These are phyloP conservation scores for Poeciliopsis paucimaculata DNA, from an alignment of 2,797 vertebrate species.

Conservation along the genomic window DNA sequence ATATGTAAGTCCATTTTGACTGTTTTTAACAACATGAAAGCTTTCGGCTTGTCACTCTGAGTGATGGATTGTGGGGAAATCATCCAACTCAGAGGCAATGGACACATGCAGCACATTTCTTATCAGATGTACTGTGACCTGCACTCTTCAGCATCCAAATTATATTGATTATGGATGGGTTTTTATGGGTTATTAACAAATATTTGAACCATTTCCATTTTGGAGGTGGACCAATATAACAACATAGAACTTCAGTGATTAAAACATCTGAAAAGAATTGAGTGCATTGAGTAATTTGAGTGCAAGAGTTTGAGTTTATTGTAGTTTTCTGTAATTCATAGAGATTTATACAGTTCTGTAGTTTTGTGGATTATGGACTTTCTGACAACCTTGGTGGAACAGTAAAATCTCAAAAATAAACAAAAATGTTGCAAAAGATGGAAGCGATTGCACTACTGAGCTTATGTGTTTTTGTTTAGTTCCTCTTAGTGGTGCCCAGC, in stretches of 20 bases:
- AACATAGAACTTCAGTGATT: background rate
- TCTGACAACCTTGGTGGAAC: too few relatives aligned
- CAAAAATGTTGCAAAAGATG: too few relatives aligned
- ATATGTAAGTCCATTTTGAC: background rate
- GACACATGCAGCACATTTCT: background rate
- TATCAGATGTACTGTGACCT: background rate
- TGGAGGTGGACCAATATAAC: too few relatives aligned
- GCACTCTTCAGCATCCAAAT: background rate
- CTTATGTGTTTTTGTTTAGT: background rate
- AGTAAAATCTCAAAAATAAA: too few relatives aligned
- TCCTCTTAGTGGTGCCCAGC: background rate
- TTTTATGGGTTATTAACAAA: background rate
- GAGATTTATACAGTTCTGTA: background rate
- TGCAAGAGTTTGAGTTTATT: background rate
- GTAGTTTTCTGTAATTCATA: background rate
- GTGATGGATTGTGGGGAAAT: background rate
- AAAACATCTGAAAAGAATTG: background rate
- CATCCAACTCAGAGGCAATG: background rate
- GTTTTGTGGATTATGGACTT: too few relatives aligned
- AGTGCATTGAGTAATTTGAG: background rate
- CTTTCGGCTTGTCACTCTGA: background rate
- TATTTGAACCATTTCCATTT: background rate
- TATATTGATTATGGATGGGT: background rate
- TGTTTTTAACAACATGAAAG: background rate
- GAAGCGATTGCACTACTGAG: too few relatives aligned